phyloP scores from a whole-genome alignment of 2,888 invertebrate genomes.

The Rhagonycha lutea region DNA sequence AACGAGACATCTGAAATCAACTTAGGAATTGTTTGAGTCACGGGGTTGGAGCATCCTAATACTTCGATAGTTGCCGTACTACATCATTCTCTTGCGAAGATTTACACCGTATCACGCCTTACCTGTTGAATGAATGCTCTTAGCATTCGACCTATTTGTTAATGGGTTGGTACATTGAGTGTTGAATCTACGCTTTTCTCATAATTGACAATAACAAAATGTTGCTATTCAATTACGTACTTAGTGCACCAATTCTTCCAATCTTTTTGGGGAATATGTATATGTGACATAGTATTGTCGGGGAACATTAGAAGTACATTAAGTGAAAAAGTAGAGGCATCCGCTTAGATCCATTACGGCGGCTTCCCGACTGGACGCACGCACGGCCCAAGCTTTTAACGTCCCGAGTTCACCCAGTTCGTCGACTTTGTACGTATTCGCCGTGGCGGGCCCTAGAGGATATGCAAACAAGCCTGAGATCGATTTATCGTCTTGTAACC shows the following conservation, averaged over 20 bases:
- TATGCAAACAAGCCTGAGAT: conserved; percentile 41
- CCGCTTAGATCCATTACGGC: conserved; percentile 33
- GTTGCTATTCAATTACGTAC: background rate
- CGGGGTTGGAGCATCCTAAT: conserved; percentile 32
- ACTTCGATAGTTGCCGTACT: conserved; percentile 30
- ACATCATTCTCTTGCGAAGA: conserved; percentile 36
- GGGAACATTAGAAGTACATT: conserved; percentile 23
- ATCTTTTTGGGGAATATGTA: background rate
- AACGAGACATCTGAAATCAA: conserved; percentile 43
- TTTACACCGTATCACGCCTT: conserved; percentile 39
- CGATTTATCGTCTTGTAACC: conserved; percentile 51
- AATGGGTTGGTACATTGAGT: conserved; percentile 4
- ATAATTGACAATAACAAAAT: background rate
- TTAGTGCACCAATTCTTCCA: background rate
- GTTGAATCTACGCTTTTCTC: background rate
- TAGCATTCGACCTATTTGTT: conserved; percentile 11
- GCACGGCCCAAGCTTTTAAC: conserved; percentile 28
- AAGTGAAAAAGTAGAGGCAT: conserved; percentile 26
- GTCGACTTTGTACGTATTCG: conserved; percentile 24
- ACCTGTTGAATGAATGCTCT: conserved; percentile 41
- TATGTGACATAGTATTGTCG: conserved; percentile 21
- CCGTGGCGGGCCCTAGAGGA: conserved; percentile 29
- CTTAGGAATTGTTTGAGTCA: conserved; percentile 43
- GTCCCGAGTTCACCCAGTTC: conserved; percentile 21
- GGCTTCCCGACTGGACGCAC: conserved; percentile 34